Base-by-base conservation (phyloP, 2,797 vertebrate genomes). In the Sebastes trivittatus region DNA sequence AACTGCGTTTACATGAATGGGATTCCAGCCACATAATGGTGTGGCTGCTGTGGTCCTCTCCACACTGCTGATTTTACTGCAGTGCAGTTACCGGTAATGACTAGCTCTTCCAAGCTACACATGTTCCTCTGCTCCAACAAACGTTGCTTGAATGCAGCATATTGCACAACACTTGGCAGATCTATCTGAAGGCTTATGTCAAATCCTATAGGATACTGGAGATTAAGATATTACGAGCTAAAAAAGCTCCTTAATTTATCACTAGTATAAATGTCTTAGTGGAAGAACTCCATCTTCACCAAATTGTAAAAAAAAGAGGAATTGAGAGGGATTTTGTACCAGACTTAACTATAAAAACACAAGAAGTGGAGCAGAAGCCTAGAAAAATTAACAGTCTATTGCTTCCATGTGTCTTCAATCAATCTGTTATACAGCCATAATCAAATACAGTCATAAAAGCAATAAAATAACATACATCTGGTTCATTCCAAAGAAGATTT, bases 31-130 rank as follows among this genome's bases (percentile, higher is more conserved):
- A 66, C 82, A 87, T 86, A 89, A 90, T 80, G 67, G 82, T 81
- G 82, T 60, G 70, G 85, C 77, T 74, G 80, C 80, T 89, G 85
- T 72, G 87, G 72, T 83, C 61, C 67, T 85, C 81, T 86, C 80
- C 82, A 73, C 82, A 72, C 83, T 52, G 67, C 82, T 87, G 84
- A 73, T 78, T 91, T 92, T 80, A 88, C 76, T 77, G 83, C 81
- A 62, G 83, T 34, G 63, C 56, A 79, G 85, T 88, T 82, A 87
- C 83, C 81, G 86, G 83, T 92, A 93, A 94, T 89, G 82, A 92
- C 80, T 56, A 76, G 75, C 81, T 86, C 81, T 70, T 84, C 77
- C 55, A 84, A 62, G 66, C 65, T 75, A 46, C 69, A 61, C 65
- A 34, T 82, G 72, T 32, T 65, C 38, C 30, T 75, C 65, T 20